These are phyloP conservation scores for Nezara viridula DNA, from an alignment of 2,888 invertebrate genomes.

Conservation along the genomic window DNA sequence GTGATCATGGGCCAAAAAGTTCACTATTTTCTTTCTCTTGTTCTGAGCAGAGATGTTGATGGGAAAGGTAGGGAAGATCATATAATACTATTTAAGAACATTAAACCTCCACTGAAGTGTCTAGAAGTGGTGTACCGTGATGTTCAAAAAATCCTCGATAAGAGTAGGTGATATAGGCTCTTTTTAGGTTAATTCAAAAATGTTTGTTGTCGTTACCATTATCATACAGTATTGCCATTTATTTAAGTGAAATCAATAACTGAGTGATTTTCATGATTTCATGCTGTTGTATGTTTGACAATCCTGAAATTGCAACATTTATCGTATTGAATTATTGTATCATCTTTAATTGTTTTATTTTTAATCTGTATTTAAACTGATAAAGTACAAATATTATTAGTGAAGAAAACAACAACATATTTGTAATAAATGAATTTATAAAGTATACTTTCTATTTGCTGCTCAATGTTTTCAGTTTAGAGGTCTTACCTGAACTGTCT, in stretches of 20 bases:
- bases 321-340: background rate
- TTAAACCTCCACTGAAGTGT: slow-evolving; percentile 37
- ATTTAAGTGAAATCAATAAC: background rate
- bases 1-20: slow-evolving; percentile 51
- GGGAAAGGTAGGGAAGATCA: background rate
- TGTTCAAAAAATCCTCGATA: slow-evolving; percentile 52
- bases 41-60: background rate
- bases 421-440: background rate
- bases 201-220: background rate
- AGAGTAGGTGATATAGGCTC: slow-evolving; percentile 41
- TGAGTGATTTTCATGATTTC: background rate
- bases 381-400: background rate
- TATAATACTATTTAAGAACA: slow-evolving; percentile 50
- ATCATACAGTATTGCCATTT: background rate
- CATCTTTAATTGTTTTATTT: background rate
- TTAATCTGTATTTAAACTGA: background rate
- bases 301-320: background rate
- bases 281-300: background rate
- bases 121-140: slow-evolving; percentile 52
- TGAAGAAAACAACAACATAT: background rate
- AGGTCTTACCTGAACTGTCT: background rate
- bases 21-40: slow-evolving; percentile 51
- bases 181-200: background rate
- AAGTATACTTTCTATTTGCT: background rate
- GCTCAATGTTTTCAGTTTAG: background rate